Evolutionary conservation across 2,888 invertebrate genomes (phyloP).

Genomic region (Yponomeuta evonymella): DNA sequence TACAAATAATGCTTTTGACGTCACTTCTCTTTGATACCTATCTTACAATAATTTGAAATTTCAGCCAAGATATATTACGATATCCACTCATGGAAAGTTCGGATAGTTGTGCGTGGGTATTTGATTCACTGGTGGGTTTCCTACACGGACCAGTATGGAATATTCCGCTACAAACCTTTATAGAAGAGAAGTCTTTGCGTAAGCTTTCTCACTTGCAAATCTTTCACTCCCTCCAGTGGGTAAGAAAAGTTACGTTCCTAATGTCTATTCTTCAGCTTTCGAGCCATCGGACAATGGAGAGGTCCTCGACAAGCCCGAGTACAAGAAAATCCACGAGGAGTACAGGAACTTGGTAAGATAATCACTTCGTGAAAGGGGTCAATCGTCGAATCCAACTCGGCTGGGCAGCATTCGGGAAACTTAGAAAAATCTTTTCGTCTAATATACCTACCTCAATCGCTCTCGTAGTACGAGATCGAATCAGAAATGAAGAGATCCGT

Average conservation of each 20-base stretch:
- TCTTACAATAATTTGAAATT: conserved; percentile 11
- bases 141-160: conserved; percentile 95
- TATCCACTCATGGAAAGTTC: conserved; percentile 41
- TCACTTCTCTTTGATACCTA: neutral
- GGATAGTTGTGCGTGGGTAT: conserved; percentile 89
- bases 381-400: no score
- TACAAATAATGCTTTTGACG: conserved; percentile 20
- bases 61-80: conserved; percentile 22
- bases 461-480: no score
- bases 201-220: conserved; percentile 41
- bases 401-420: no score
- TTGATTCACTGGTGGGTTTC: conserved; percentile 93
- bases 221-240: neutral
- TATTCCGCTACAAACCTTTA: conserved; percentile 91
- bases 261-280: conserved; percentile 79
- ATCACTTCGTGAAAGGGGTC: no score
- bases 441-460: no score
- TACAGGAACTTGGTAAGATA: conserved; percentile 87
- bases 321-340: conserved; percentile 86
- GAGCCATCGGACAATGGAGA: conserved; percentile 82
- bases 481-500: no score
- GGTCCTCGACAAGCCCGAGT: conserved; percentile 83
- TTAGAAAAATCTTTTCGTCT: no score
- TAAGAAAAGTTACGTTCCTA: neutral
- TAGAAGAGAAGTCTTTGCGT: conserved; percentile 95